A percentile compares a stretch with the other conserved stretches of the same genome.
Conservation (phyloP, 2,113 vertebrate genomes). For the Tragelaphus buxtoni region DNA sequence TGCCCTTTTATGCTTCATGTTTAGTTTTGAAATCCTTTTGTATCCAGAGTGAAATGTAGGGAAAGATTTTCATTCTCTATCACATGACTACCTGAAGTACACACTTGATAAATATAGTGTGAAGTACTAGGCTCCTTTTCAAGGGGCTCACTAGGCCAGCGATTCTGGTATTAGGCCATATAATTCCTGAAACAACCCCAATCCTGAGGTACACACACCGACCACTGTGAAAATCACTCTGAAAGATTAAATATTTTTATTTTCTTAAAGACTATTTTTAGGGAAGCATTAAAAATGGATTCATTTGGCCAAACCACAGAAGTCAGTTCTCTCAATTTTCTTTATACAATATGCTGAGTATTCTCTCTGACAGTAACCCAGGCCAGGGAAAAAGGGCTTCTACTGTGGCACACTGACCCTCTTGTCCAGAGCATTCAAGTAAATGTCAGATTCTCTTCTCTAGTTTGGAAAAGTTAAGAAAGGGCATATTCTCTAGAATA, state of each 20-base stretch:
- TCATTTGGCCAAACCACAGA: slow-evolving; percentile 1
- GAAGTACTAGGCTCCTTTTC: background rate
- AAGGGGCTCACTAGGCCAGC: background rate
- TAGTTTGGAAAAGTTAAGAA: slow-evolving; percentile 53
- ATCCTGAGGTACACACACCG: background rate
- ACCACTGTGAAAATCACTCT: background rate
- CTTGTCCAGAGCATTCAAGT: background rate
- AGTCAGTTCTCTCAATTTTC: slow-evolving; percentile 9
- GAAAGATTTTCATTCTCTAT: background rate
- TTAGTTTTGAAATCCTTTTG: slow-evolving; percentile 14
- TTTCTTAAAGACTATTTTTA: slow-evolving; percentile 18
- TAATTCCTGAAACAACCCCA: background rate
- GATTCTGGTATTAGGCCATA: background rate
- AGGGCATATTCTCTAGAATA: slow-evolving; percentile 42
- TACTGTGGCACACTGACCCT: background rate
- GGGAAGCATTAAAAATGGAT: background rate
- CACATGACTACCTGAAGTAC: background rate
- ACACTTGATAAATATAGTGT: background rate
- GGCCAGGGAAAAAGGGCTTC: background rate
- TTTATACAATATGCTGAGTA: background rate
- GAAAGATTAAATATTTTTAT: slow-evolving; percentile 14
- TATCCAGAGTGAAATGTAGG: background rate
- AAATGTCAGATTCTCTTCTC: slow-evolving; percentile 19
- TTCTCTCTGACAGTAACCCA: slow-evolving; percentile 7
- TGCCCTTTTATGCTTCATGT: background rate